Conservation (phyloP, 1,140 invertebrate species). For the Odontomachus brunneus region DNA sequence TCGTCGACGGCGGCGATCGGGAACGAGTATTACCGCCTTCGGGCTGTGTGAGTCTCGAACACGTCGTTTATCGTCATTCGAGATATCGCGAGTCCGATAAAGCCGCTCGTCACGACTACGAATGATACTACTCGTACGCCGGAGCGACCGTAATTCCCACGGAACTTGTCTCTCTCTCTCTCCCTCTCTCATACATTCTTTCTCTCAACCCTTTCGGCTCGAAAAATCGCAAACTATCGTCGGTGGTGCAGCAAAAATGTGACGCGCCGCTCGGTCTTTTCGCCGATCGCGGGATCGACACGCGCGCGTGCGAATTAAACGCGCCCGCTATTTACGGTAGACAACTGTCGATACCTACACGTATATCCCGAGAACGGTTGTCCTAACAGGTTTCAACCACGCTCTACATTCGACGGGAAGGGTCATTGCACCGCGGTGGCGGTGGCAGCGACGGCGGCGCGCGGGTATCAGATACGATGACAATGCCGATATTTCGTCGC, state of each 20-base stretch:
- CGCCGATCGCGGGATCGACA: not conserved
- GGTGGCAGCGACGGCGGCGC: no score
- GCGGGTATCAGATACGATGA: constrained; percentile 43
- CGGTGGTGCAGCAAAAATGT: not conserved
- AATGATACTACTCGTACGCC: not conserved
- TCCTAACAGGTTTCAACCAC: constrained; percentile 68
- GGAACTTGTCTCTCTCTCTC: not conserved
- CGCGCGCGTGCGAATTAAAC: constrained; percentile 45
- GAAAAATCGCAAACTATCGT: not conserved
- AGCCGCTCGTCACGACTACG: constrained; percentile 20
- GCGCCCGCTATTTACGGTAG: constrained; percentile 41
- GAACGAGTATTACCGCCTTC: not conserved
- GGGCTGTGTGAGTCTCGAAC: not conserved
- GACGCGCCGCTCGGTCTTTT: not conserved
- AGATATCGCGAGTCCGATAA: constrained; percentile 39
- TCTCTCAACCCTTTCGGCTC: no score
- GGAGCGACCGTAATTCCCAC: constrained; percentile 8
- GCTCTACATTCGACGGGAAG: constrained; percentile 41
- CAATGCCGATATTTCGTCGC: constrained; percentile 66
- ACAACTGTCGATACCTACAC: constrained; percentile 37
- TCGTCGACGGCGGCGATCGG: constrained; percentile 2
- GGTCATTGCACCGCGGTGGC: constrained; percentile 59
- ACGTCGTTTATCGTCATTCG: constrained; percentile 28
- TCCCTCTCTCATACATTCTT: no score
- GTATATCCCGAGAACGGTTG: constrained; percentile 27